Evolutionary conservation across 2,888 invertebrate genomes (phyloP).

Genomic region (Trachelus troglodyta): DNA sequence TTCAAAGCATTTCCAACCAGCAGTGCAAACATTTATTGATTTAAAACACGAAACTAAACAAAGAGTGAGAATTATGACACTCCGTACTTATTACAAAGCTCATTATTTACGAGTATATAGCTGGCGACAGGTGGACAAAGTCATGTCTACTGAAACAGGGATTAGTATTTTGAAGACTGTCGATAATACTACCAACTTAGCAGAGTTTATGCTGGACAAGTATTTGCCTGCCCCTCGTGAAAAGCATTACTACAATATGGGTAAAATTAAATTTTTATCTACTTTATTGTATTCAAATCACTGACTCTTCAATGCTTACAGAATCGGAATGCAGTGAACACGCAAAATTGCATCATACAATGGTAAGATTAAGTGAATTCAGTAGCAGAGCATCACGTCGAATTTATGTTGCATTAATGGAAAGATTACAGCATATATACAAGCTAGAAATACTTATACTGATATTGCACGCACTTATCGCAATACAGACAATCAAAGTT

Average conservation of each 20-base stretch:
- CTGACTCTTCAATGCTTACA: slow-evolving; percentile 23
- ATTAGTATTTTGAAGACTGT: slow-evolving; percentile 76
- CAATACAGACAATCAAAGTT: slow-evolving; percentile 47
- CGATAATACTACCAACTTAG: slow-evolving; percentile 76
- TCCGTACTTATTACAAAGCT: slow-evolving; percentile 67
- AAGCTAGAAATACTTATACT: slow-evolving; percentile 55
- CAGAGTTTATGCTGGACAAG: slow-evolving; percentile 79
- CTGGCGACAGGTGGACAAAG: slow-evolving; percentile 78
- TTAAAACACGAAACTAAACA: slow-evolving; percentile 52
- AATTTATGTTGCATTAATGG: slow-evolving; percentile 50
- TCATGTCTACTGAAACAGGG: slow-evolving; percentile 78
- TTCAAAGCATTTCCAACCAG: slow-evolving; percentile 47
- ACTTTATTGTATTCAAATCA: slow-evolving; percentile 16
- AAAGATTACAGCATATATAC: slow-evolving; percentile 54
- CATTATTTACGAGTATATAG: slow-evolving; percentile 76
- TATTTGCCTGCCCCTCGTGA: slow-evolving; percentile 74
- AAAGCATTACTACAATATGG: slow-evolving; percentile 69
- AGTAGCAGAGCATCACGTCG: slow-evolving; percentile 49
- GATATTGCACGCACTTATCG: slow-evolving; percentile 46
- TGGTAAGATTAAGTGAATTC: slow-evolving; percentile 53
- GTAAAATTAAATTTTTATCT: slow-evolving; percentile 37
- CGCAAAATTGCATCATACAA: slow-evolving; percentile 55
- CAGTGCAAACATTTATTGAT: slow-evolving; percentile 50
- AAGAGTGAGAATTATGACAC: slow-evolving; percentile 49
- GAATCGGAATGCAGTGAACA: slow-evolving; percentile 50